These are phyloP conservation scores for Zaprionus obscuricornis DNA, from an alignment of 2,888 invertebrate species.

Conservation along the genomic window DNA sequence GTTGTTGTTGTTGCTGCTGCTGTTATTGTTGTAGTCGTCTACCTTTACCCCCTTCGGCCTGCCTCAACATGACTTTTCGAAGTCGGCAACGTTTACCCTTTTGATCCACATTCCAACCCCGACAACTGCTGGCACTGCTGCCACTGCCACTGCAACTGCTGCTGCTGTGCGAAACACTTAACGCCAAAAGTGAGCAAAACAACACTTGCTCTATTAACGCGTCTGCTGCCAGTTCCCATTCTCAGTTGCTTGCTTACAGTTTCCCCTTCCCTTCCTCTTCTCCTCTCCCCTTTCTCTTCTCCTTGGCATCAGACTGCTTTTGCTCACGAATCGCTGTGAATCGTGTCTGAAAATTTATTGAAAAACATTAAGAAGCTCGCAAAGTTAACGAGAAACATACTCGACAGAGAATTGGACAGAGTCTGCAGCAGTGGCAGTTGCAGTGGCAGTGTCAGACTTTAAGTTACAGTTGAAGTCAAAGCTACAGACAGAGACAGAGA, in stretches of 20 bases:
- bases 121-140: slow-evolving; percentile 22
- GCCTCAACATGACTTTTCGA: not conserved
- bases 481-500: slow-evolving; percentile 1
- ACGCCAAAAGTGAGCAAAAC: slow-evolving; percentile 82
- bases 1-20: too few relatives aligned
- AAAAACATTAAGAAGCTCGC: slow-evolving; percentile 63
- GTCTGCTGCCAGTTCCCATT: slow-evolving; percentile 27
- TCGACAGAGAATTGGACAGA: slow-evolving; percentile 19
- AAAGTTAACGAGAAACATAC: slow-evolving; percentile 67
- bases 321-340: slow-evolving; percentile 2
- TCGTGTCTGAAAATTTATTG: slow-evolving; percentile 68
- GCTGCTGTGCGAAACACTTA: slow-evolving; percentile 80
- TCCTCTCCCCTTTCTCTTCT: not conserved
- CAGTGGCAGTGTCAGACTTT: not conserved
- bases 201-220: slow-evolving; percentile 80
- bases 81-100: not conserved
- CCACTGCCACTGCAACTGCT: slow-evolving; percentile 14
- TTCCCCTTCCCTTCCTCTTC: slow-evolving; percentile 2
- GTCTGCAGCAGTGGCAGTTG: not conserved
- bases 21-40: too few relatives aligned
- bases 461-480: not conserved
- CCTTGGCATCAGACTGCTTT: not conserved
- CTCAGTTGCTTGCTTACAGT: slow-evolving; percentile 10
- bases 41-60: not conserved
- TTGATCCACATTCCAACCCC: not conserved